A percentile compares a stretch with the other conserved stretches of the same genome.
phyloP scores from a whole-genome alignment of 2,888 invertebrate genomes.

The Tribolium freemani region DNA sequence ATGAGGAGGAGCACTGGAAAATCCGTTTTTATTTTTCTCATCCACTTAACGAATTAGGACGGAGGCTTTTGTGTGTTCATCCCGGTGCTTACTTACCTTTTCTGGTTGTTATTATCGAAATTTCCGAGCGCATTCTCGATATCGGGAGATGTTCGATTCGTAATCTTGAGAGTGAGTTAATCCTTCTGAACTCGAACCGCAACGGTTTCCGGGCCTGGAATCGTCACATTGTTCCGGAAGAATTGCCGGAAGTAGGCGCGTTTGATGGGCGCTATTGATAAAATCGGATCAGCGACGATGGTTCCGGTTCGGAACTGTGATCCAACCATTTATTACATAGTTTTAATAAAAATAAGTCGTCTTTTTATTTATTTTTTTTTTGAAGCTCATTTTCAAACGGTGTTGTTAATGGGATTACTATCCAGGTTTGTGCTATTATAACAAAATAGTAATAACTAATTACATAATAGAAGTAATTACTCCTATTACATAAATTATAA shows the following conservation, averaged over 20 bases:
- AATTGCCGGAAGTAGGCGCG: neutral
- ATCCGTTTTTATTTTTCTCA: constrained; percentile 31
- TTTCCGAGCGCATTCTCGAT: constrained; percentile 13
- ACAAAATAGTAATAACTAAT: too few species aligned
- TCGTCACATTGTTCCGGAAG: neutral
- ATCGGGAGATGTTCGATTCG: constrained; percentile 4
- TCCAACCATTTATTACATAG: neutral
- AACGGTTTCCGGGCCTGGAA: neutral
- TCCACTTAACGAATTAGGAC: constrained; percentile 38
- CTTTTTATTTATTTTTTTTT: too few species aligned
- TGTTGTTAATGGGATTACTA: too few species aligned
- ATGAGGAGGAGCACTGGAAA: constrained; percentile 40
- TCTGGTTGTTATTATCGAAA: constrained; percentile 14
- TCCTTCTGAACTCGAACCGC: neutral
- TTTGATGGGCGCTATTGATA: neutral
- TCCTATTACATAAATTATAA: too few species aligned
- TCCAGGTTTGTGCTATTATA: too few species aligned
- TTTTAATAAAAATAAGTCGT: too few species aligned
- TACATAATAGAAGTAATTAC: too few species aligned
- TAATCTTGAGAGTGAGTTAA: constrained; percentile 2
- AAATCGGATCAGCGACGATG: neutral
- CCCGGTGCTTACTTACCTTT: constrained; percentile 15
- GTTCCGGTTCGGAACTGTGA: neutral
- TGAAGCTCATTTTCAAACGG: too few species aligned
- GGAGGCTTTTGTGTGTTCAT: neutral